phyloP scores from a whole-genome alignment of 2,888 invertebrate species.

The Pemphredon lugubris region DNA sequence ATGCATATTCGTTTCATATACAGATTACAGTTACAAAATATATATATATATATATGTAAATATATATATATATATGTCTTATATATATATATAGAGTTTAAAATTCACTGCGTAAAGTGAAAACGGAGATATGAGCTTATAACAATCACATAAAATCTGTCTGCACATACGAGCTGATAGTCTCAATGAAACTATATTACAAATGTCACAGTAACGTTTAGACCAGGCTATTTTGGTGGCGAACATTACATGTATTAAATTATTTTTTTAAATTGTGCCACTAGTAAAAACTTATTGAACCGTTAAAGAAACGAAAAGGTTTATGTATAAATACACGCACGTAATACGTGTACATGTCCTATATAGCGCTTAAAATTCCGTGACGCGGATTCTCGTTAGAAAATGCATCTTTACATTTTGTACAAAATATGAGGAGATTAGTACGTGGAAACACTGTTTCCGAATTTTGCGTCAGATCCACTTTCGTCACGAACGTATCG shows the following conservation, averaged over 20 bases:
- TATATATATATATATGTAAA: conserved; percentile 71
- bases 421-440: conserved; percentile 47
- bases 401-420: conserved; percentile 59
- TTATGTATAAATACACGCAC: conserved; percentile 52
- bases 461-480: conserved; percentile 41
- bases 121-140: conserved; percentile 64
- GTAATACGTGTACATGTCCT: conserved; percentile 33
- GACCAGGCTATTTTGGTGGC: conserved; percentile 61
- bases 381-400: conserved; percentile 35
- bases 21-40: conserved; percentile 80
- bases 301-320: conserved; percentile 51
- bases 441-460: conserved; percentile 46
- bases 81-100: conserved; percentile 64
- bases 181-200: conserved; percentile 73
- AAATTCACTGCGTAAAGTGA: conserved; percentile 72
- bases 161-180: conserved; percentile 69
- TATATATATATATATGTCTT: conserved; percentile 43
- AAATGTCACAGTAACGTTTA: conserved; percentile 68
- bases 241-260: conserved; percentile 59
- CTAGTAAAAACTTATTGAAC: conserved; percentile 51
- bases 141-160: conserved; percentile 69
- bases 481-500: conserved; percentile 27
- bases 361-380: conserved; percentile 44
- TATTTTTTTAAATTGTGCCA: conserved; percentile 55
- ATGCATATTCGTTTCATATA: conserved; percentile 79